These are phyloP conservation scores for Mirounga angustirostris DNA, from an alignment of 2,113 vertebrate species.

Conservation along the genomic window DNA sequence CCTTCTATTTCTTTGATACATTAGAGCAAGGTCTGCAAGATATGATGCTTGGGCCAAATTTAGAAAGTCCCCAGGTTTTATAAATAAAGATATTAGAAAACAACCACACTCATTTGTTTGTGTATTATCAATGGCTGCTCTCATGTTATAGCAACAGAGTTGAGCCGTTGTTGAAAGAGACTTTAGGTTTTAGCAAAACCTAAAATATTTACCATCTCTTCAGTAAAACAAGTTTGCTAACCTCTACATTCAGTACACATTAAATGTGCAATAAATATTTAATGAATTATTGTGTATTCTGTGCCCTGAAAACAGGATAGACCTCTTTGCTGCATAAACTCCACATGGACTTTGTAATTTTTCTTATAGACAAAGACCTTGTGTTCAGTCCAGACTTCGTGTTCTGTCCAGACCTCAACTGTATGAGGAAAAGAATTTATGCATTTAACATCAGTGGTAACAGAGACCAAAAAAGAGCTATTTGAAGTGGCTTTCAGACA, in stretches of 20 bases:
- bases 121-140: not conserved
- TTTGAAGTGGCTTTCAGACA: not conserved
- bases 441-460: not conserved
- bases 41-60: not conserved
- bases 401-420: constrained; percentile 3
- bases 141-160: not conserved
- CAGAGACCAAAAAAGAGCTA: not conserved
- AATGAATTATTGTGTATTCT: not conserved
- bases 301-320: not conserved
- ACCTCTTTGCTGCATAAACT: not conserved
- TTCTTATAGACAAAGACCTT: not conserved
- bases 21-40: not conserved
- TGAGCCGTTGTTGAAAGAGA: not conserved
- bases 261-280: not conserved
- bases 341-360: not conserved
- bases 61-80: not conserved
- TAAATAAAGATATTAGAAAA: not conserved
- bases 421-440: constrained; percentile 11
- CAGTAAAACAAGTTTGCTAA: not conserved
- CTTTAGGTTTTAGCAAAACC: not conserved
- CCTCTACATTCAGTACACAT: not conserved
- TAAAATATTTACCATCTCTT: not conserved
- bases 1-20: not conserved
- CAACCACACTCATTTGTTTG: not conserved
- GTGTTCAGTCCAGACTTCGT: not conserved